Conservation (phyloP, 2,113 vertebrate genomes). For the Phoxinus phoxinus region DNA sequence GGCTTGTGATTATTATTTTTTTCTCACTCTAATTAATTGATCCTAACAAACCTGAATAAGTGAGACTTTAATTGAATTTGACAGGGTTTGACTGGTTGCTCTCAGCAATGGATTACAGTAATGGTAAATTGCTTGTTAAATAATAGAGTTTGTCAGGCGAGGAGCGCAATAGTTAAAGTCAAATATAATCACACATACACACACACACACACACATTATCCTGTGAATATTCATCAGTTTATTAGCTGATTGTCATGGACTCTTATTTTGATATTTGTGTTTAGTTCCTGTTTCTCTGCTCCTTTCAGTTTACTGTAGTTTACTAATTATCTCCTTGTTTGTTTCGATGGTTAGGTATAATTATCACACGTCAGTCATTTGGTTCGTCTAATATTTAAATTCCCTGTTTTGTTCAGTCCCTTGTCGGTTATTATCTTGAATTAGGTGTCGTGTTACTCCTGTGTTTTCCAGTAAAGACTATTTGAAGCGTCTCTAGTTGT, state of each 20-base stretch:
- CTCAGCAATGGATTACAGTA: constrained; percentile 75
- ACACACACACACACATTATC: not conserved
- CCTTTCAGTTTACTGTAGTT: no score
- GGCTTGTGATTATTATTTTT: constrained; percentile 81
- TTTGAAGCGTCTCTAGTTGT: no score
- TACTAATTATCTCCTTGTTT: no score
- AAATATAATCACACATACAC: not conserved
- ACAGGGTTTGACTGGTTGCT: constrained; percentile 74
- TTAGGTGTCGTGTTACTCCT: no score
- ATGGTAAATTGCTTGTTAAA: constrained; percentile 73
- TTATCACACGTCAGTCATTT: no score
- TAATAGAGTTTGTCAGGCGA: constrained; percentile 64
- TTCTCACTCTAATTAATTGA: constrained; percentile 79
- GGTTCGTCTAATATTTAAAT: no score
- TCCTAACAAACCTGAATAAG: constrained; percentile 86
- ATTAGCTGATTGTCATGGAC: not conserved
- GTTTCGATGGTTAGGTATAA: no score
- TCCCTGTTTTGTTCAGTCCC: no score
- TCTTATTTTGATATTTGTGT: no score
- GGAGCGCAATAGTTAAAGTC: constrained; percentile 43
- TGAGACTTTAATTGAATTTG: constrained; percentile 85
- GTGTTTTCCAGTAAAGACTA: no score
- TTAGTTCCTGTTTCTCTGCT: no score
- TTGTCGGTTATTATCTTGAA: no score
- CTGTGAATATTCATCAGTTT: constrained; percentile 53